These are phyloP conservation scores for Galerucella calmariensis DNA, from an alignment of 2,888 invertebrate genomes.

Conservation along the genomic window DNA sequence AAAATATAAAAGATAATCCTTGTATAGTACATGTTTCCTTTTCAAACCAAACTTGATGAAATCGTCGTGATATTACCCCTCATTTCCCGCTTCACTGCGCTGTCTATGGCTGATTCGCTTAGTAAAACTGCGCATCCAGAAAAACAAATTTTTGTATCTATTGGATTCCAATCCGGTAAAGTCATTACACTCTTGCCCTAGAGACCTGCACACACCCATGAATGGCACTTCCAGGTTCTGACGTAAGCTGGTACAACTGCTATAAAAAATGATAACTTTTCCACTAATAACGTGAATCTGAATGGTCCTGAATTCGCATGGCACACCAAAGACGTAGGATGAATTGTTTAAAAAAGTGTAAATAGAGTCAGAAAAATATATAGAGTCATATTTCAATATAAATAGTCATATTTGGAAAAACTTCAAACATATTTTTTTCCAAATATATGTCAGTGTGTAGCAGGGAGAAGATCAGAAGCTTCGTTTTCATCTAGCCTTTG, in stretches of 20 bases:
- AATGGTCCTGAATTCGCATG: constrained; percentile 43
- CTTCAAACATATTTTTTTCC: no score
- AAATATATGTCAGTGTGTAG: no score
- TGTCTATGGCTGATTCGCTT: not conserved
- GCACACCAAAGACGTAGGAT: constrained; percentile 39
- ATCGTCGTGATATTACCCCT: not conserved
- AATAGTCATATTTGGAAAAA: no score
- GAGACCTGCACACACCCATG: constrained; percentile 15
- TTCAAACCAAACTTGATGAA: not conserved
- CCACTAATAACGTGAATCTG: constrained; percentile 39
- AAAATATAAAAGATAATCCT: no score
- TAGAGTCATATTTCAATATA: no score
- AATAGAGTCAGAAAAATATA: no score
- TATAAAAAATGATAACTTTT: constrained; percentile 4
- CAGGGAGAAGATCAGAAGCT: no score
- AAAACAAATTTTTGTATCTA: constrained; percentile 8
- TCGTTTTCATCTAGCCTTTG: no score
- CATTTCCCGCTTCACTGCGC: not conserved
- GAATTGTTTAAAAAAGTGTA: not conserved
- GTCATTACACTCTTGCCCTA: constrained; percentile 17
- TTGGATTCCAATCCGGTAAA: not conserved
- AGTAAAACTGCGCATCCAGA: not conserved
- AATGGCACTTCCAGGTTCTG: constrained; percentile 36
- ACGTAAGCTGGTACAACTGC: constrained; percentile 36
- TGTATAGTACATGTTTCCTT: no score